phyloP scores from a whole-genome alignment of 64 coral and sea anemone species.

The Orbicella faveolata region DNA sequence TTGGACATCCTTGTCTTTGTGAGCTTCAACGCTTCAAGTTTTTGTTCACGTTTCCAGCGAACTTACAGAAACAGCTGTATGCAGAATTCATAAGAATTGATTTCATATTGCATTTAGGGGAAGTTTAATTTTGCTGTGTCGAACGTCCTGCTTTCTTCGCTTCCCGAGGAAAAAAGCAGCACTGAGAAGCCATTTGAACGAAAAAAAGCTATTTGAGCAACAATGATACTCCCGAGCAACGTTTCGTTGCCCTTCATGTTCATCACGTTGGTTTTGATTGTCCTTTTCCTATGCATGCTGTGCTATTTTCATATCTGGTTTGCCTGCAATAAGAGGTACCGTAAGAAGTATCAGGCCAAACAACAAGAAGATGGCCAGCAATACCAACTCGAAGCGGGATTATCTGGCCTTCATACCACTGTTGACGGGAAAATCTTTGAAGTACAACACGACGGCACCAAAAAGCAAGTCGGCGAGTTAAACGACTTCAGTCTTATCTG shows the following conservation, averaged over 20 bases:
- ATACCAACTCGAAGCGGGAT: neutral
- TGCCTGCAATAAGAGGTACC: conserved; percentile 2
- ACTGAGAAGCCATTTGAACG: neutral
- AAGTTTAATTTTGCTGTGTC: neutral
- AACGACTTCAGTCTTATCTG: neutral
- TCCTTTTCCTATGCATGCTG: neutral
- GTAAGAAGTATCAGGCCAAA: neutral
- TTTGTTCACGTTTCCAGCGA: neutral
- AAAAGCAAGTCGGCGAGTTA: neutral
- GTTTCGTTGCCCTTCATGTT: neutral
- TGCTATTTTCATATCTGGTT: conserved; percentile 7
- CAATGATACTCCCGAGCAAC: neutral
- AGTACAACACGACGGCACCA: neutral
- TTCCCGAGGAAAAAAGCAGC: too few relatives aligned
- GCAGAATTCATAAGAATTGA: neutral
- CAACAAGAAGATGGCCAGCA: neutral
- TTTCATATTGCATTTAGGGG: neutral
- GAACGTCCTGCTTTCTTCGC: neutral
- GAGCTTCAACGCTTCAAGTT: neutral
- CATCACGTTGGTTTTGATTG: conserved; percentile 1
- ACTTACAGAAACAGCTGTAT: neutral
- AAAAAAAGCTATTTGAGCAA: neutral
- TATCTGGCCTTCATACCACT: neutral
- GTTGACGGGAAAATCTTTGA: neutral
- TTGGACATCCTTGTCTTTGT: neutral